Percentiles rank a stretch among this genome's conserved stretches.
phyloP scores from a whole-genome alignment of 2,888 invertebrate species.

The Pristionchus entomophagus region DNA sequence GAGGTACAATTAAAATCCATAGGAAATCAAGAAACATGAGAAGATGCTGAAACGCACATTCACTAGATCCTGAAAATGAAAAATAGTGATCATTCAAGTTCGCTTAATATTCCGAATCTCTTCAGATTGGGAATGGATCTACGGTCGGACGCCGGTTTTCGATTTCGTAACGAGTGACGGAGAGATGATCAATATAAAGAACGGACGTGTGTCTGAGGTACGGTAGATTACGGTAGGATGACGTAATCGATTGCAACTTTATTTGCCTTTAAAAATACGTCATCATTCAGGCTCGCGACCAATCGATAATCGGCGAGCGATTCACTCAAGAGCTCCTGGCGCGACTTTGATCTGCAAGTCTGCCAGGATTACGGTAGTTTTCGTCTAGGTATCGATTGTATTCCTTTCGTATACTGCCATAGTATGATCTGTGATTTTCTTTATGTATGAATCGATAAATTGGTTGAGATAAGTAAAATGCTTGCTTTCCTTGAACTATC shows the following conservation, averaged over 20 bases:
- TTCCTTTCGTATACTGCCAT: background rate
- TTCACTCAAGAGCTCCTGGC: constrained; percentile 3
- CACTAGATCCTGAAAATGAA: background rate
- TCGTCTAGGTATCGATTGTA: background rate
- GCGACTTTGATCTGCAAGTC: background rate
- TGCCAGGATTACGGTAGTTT: background rate
- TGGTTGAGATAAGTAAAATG: background rate
- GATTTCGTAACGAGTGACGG: background rate
- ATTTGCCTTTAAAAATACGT: background rate
- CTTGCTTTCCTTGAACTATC: constrained; percentile 39
- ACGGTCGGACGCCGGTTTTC: constrained; percentile 89
- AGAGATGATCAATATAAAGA: constrained; percentile 21
- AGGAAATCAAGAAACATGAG: background rate
- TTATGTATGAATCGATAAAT: background rate
- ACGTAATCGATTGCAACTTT: background rate
- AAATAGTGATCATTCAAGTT: too few species aligned
- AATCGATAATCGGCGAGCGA: constrained; percentile 34
- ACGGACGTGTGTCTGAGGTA: background rate
- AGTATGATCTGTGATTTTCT: background rate
- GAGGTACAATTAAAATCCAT: background rate
- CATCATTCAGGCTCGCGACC: background rate
- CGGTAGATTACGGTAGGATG: background rate
- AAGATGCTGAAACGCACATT: background rate
- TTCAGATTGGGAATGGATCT: constrained; percentile 87
- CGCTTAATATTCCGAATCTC: background rate